A percentile compares a stretch with the other conserved stretches of the same genome.
Conservation (phyloP, 2,888 invertebrate genomes). For the Pristionchus mayeri region DNA sequence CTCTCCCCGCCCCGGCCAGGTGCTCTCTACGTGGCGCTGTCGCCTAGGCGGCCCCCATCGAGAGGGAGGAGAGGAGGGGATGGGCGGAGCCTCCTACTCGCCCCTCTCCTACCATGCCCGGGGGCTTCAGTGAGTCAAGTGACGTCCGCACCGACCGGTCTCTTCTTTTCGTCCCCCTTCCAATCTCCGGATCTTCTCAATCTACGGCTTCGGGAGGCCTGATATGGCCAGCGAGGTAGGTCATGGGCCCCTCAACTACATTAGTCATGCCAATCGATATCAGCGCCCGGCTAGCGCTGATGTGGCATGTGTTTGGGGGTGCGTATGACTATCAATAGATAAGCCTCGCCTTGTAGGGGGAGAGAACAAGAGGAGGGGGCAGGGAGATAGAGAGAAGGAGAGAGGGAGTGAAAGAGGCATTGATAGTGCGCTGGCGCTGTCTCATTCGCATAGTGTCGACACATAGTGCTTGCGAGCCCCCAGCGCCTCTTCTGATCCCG, state of each 20-base stretch:
- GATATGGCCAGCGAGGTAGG: too few species aligned
- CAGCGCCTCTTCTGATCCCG: not conserved
- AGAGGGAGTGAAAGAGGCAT: not conserved
- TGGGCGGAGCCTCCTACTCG: not conserved
- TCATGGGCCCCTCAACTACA: too few species aligned
- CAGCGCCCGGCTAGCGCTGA: not conserved
- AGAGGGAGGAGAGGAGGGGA: not conserved
- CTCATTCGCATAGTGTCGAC: not conserved
- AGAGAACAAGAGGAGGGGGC: not conserved
- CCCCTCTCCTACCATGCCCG: not conserved
- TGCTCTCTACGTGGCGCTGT: not conserved
- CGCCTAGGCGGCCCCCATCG: not conserved
- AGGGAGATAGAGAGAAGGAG: not conserved
- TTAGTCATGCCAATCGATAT: not conserved
- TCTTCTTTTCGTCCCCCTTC: not conserved
- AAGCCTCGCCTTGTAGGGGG: not conserved
- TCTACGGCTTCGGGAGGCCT: not conserved
- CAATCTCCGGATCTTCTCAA: not conserved
- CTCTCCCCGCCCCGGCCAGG: not conserved
- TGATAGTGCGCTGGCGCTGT: not conserved
- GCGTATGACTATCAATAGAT: constrained; percentile 14
- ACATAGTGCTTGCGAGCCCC: not conserved
- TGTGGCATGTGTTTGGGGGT: not conserved
- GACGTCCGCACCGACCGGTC: not conserved
- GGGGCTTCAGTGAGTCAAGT: not conserved